Percentiles rank a stretch among this genome's conserved stretches.
Conservation (phyloP, 2,888 invertebrate species). For the Pammene aurita region DNA sequence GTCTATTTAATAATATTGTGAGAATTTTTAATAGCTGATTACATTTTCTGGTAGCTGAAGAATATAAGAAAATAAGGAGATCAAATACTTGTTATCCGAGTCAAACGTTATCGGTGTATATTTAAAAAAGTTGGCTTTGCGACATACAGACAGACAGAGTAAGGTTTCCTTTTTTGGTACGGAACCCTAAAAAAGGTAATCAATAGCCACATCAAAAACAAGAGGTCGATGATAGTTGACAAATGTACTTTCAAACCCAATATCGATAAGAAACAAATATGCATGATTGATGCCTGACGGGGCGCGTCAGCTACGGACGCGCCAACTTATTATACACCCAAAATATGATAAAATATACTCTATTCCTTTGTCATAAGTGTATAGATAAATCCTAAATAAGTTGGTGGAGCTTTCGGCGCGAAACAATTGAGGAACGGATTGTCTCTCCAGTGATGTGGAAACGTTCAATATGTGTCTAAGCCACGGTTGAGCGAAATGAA, state of each 20-base stretch:
- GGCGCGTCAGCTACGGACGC: slow-evolving; percentile 17
- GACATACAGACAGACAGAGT: no score
- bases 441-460: slow-evolving; percentile 21
- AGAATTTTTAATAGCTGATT: no score
- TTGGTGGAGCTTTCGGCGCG: slow-evolving; percentile 12
- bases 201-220: slow-evolving; percentile 3
- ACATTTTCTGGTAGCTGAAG: no score
- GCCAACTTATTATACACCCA: not conserved
- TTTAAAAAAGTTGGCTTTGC: no score
- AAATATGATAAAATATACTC: not conserved
- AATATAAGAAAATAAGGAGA: no score
- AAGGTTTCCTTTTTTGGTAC: no score
- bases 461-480: slow-evolving; percentile 34
- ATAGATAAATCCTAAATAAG: not conserved
- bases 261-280: slow-evolving; percentile 28
- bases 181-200: not conserved
- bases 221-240: slow-evolving; percentile 4
- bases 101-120: no score
- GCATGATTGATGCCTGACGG: slow-evolving; percentile 32
- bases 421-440: slow-evolving; percentile 36
- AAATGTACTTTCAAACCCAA: slow-evolving; percentile 27
- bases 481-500: slow-evolving; percentile 26
- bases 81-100: no score
- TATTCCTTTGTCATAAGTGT: not conserved
- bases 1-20: no score